Conservation (phyloP, 2,888 invertebrate genomes). For the Rotaria macrura region DNA sequence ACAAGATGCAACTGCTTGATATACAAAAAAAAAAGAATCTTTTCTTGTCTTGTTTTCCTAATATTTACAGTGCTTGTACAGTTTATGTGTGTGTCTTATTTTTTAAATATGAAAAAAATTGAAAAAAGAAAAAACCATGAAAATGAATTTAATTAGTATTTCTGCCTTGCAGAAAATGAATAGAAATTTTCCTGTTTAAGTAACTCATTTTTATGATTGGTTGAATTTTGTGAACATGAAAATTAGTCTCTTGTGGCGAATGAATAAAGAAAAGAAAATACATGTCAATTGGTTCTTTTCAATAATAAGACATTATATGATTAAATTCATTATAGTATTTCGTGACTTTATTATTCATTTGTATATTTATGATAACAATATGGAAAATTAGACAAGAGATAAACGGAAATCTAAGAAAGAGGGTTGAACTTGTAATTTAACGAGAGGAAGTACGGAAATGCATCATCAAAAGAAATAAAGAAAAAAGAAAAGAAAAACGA, state of each 20-base stretch:
- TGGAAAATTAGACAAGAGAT: background rate
- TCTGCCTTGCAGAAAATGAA: background rate
- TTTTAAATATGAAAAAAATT: background rate
- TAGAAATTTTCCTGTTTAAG: background rate
- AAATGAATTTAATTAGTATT: background rate
- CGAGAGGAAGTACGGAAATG: background rate
- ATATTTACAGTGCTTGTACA: constrained; percentile 10
- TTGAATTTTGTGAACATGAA: background rate
- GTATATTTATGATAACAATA: background rate
- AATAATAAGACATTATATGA: background rate
- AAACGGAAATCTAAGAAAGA: background rate
- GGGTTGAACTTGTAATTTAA: background rate
- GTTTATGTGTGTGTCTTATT: constrained; percentile 10
- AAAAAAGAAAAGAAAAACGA: background rate
- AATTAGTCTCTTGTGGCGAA: background rate
- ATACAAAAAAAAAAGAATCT: background rate
- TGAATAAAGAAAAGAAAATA: background rate
- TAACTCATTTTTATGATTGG: background rate
- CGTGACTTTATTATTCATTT: background rate
- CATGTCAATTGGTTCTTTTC: background rate
- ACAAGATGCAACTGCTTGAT: constrained; percentile 1
- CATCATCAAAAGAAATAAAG: background rate
- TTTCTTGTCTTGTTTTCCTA: background rate
- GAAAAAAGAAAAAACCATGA: background rate
- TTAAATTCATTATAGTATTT: background rate